Evolutionary conservation across 2,888 invertebrate species (phyloP), one percentile per base, ranked within the genome.

Genomic region (Balanococcus diminutus): DNA sequence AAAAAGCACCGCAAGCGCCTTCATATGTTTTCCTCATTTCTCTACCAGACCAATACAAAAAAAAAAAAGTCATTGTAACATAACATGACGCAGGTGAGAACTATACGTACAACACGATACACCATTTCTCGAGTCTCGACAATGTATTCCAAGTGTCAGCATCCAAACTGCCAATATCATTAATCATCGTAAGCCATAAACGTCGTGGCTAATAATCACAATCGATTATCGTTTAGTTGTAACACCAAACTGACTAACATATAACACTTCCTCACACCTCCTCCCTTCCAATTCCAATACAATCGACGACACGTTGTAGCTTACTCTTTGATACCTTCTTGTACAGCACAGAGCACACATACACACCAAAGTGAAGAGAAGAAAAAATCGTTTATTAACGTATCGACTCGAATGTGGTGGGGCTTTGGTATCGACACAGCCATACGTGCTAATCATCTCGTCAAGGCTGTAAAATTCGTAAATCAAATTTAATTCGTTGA

Each of bases 221-320:
- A 84, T 84, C 84, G 84, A 84, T 84, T 84, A 84, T 84, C 84
- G 84, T 39, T 25, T 51, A 46, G 51, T 56, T 56, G 56, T 51
- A 51, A 51, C 82, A 82, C 31, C 22, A 56, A 56, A 56, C 42
- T 81, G 81, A 22, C 67, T 28, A 9, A 25, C 61, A 14, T 67
- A 67, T 22, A 61, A 22, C 75, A 79, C 36, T 32, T 79, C 75
- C 36, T 79, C 31, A 1, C 75, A 19, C 32, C n/a, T 22, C 11
- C 32, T 28, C 32, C 2, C 51, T 8, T 14, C 19, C 8, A 36
- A 36, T 51, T 8, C 51, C 14, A n/a, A 8, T 36, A 72, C n/a
- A 72, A 3, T n/a, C 72, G 72, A 46, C 46, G 46, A 46, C 46
- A 32, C 61, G 25, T n/a, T 16, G n/a, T 72, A 32, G 2, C 72